Percentiles rank a stretch among this genome's conserved stretches.
Evolutionary conservation across 2,888 invertebrate genomes (phyloP).

Genomic region (Temnothorax rugatulus): DNA sequence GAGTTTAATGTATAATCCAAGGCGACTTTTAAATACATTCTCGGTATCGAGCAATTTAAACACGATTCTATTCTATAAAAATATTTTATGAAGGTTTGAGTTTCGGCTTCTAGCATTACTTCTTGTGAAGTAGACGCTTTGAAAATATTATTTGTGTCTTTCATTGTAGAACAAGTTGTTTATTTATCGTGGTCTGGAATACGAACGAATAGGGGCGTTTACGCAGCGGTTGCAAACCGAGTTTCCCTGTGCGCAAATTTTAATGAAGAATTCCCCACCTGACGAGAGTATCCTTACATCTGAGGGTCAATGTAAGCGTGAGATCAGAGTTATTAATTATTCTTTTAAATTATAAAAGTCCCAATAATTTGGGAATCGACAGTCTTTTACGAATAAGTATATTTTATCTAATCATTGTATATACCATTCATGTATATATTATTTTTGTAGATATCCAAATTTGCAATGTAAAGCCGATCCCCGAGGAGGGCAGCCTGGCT

Average conservation of each 20-base stretch:
- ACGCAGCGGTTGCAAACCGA: conserved; percentile 97
- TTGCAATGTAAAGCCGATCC: conserved; percentile 96
- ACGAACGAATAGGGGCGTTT: conserved; percentile 97
- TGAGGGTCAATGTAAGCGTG: conserved; percentile 92
- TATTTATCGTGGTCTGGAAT: conserved; percentile 97
- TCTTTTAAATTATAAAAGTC: conserved; percentile 1
- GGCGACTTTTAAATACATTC: background rate
- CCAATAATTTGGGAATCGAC: background rate
- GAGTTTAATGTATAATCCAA: conserved; percentile 82
- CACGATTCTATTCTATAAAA: background rate
- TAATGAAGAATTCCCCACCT: conserved; percentile 96
- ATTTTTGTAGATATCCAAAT: conserved; percentile 93
- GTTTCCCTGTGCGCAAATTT: conserved; percentile 97
- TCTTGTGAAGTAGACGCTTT: background rate
- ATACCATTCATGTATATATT: no score
- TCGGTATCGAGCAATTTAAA: background rate
- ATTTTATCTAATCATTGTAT: background rate
- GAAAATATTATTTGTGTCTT: background rate
- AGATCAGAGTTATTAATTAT: conserved; percentile 6
- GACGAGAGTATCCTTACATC: conserved; percentile 95
- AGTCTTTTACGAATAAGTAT: background rate
- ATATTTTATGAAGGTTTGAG: conserved; percentile 1
- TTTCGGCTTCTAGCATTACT: background rate
- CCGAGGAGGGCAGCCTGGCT: conserved; percentile 89
- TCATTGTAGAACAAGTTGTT: conserved; percentile 95